Base-by-base conservation (phyloP, 2,797 vertebrate genomes). In the Petrocephalus sullivani region DNA sequence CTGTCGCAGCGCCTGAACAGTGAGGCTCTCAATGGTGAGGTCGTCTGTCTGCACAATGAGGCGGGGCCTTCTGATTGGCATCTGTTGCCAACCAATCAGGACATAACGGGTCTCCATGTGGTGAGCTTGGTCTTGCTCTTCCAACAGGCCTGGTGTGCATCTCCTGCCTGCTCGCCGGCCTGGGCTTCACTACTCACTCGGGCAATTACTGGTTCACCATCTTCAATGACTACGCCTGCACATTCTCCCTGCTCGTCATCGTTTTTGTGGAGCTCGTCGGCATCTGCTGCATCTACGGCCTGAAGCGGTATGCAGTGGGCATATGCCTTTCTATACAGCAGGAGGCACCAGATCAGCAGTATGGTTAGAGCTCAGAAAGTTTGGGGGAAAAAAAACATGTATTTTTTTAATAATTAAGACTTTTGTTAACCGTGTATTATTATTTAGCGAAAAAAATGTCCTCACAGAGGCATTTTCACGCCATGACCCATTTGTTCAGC, bases 161-260 rank as follows among this genome's bases (percentile, higher is more conserved):
- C 12, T 1, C 97, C n/a, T 97, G 94, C 90, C 93, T 97, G 0
- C 87, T 96, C 28, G 90, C 98, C 0, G 97, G 97, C 67, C 90
- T 99, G 1, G 92, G 96, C 90, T 98, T 99, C 94, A 98, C 97
- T 90, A 93, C 95, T 86, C 92, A 95, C 0, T 94, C 97, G 0
- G 98, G 98, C 7, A 99, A 95, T 92, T 99, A 99, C 88, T 99
- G 97, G 98, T 98, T 99, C 84, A 95, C 96, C 91, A 97, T 99
- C 64, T 98, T 99, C 93, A 99, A 99, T 0, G 97, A 99, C 90
- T 99, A 98, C 0, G 96, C 95, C 0, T 96, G 97, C 89, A 97
- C 96, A 0, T 96, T 99, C 88, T 96, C 98, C 0, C 94, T 99
- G 91, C 96, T 99, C 90, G 95, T 98, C 89, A 96, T 99, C 0